phyloP scores from a whole-genome alignment of 2,888 invertebrate genomes.

The Heliconius sara region DNA sequence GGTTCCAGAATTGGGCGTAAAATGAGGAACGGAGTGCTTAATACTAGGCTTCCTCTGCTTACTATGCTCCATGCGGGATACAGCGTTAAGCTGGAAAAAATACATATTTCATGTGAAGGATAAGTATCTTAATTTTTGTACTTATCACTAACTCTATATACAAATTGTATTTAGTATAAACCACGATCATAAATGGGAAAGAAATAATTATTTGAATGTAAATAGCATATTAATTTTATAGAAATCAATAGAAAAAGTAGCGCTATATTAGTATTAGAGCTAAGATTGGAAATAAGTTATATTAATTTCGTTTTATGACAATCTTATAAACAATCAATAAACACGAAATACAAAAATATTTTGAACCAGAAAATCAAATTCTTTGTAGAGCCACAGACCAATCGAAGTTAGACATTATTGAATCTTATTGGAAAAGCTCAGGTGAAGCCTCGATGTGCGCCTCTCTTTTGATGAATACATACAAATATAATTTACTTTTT shows the following conservation, averaged over 20 bases:
- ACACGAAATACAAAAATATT: neutral
- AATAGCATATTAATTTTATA: too few relatives aligned
- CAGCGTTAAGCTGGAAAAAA: too few relatives aligned
- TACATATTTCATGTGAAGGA: too few relatives aligned
- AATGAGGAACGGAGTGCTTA: too few relatives aligned
- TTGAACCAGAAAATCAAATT: conserved; percentile 32
- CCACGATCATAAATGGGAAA: too few relatives aligned
- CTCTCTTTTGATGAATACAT: conserved; percentile 37
- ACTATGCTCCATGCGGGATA: too few relatives aligned
- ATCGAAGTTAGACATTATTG: conserved; percentile 37
- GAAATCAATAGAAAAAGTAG: neutral
- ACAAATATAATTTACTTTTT: neutral
- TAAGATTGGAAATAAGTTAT: neutral
- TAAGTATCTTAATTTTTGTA: too few relatives aligned
- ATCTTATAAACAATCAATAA: conserved; percentile 9
- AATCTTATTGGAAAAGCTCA: conserved; percentile 39
- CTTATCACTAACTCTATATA: too few relatives aligned
- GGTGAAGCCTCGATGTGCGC: conserved; percentile 32
- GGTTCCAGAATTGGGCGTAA: too few relatives aligned
- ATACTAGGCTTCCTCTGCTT: too few relatives aligned
- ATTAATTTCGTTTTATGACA: neutral
- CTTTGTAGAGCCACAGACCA: conserved; percentile 30
- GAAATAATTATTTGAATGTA: too few relatives aligned
- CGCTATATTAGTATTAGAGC: neutral
- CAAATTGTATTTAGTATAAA: too few relatives aligned